Evolutionary conservation across 2,888 invertebrate genomes (phyloP).

Genomic region (Phortica okadai): DNA sequence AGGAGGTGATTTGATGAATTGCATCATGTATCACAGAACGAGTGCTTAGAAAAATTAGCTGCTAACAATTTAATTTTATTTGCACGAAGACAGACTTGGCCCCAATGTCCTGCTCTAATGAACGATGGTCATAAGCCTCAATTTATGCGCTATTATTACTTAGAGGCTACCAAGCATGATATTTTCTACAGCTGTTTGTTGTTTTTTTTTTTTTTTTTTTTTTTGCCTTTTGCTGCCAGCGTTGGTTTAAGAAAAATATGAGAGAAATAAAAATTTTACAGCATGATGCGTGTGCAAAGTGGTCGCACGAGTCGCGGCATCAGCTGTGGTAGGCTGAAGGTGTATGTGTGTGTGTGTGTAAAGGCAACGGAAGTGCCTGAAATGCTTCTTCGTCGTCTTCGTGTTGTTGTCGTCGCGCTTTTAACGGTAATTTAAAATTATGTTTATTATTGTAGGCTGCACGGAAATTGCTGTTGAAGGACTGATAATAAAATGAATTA

Average conservation of each 20-base stretch:
- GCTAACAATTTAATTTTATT: constrained; percentile 24
- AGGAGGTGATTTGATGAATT: not conserved
- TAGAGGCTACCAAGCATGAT: constrained; percentile 23
- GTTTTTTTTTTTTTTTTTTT: constrained; percentile 35
- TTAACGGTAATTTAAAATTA: not conserved
- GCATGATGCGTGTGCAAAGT: constrained; percentile 37
- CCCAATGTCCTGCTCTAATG: constrained; percentile 34
- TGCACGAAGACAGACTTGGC: not conserved
- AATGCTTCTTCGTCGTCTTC: too few relatives aligned
- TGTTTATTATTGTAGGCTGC: not conserved
- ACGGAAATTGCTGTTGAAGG: not conserved
- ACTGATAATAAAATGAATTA: not conserved
- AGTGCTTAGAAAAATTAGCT: constrained; percentile 4
- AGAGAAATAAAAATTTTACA: constrained; percentile 21
- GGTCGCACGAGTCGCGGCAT: constrained; percentile 20
- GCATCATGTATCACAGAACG: not conserved
- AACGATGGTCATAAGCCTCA: constrained; percentile 40
- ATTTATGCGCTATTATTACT: constrained; percentile 51
- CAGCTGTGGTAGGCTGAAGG: not conserved
- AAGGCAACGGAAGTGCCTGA: not conserved
- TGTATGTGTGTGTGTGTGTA: not conserved
- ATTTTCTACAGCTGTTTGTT: constrained; percentile 25
- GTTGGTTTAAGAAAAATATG: constrained; percentile 32
- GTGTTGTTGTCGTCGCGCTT: too few relatives aligned
- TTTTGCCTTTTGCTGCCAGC: constrained; percentile 12